phyloP scores from a whole-genome alignment of 1,140 invertebrate species.

The Drosophila kanapiae region DNA sequence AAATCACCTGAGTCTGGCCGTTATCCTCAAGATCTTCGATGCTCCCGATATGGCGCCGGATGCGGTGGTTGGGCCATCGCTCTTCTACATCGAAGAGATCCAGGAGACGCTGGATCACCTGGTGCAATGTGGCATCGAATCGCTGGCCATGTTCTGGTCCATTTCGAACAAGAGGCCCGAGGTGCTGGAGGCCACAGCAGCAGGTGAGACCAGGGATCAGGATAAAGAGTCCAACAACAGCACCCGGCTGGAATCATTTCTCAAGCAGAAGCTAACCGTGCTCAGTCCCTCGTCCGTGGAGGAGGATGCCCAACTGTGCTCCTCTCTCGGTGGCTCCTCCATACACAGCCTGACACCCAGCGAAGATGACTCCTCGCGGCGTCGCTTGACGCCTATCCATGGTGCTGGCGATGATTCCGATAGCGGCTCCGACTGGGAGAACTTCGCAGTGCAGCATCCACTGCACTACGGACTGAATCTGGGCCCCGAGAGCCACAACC shows the following conservation, averaged over 20 bases:
- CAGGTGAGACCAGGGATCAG: slow-evolving; percentile 21
- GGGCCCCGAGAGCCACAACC: slow-evolving; percentile 88
- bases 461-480: slow-evolving; percentile 87
- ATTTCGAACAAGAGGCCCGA: slow-evolving; percentile 87
- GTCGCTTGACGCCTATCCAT: slow-evolving; percentile 56
- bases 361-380: slow-evolving; percentile 71
- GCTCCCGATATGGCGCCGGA: slow-evolving; percentile 73
- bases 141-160: slow-evolving; percentile 88
- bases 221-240: slow-evolving; percentile 51
- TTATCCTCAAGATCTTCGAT: slow-evolving; percentile 90
- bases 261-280: slow-evolving; percentile 86
- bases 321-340: slow-evolving; percentile 75
- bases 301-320: slow-evolving; percentile 71
- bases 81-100: slow-evolving; percentile 88
- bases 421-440: slow-evolving; percentile 88
- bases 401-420: slow-evolving; percentile 64
- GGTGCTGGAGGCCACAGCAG: slow-evolving; percentile 53
- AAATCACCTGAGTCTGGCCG: slow-evolving; percentile 89
- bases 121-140: slow-evolving; percentile 88
- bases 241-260: slow-evolving; percentile 85
- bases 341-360: slow-evolving; percentile 82
- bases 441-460: slow-evolving; percentile 87
- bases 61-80: slow-evolving; percentile 81
- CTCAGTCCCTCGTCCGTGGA: slow-evolving; percentile 48
- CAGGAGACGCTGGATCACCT: slow-evolving; percentile 89